Conservation (phyloP, 1,140 invertebrate species). For the Conopomorpha cramerella region DNA sequence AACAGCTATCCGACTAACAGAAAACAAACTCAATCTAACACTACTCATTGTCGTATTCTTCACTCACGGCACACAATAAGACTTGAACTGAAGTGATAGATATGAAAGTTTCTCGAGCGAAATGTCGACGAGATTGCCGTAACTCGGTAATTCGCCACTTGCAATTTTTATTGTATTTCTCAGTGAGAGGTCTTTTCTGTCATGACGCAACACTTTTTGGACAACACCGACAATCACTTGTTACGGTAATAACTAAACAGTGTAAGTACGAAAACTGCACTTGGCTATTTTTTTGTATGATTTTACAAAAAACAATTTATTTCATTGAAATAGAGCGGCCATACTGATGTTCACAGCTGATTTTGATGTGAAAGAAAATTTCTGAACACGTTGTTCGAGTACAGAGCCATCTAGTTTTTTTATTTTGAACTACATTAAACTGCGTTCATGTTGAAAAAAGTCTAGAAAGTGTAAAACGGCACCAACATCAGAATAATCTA, state of each 20-base stretch:
- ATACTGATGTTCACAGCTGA: slow-evolving; percentile 58
- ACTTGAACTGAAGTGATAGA: slow-evolving; percentile 19
- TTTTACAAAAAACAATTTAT: slow-evolving; percentile 42
- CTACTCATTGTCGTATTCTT: slow-evolving; percentile 52
- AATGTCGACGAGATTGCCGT: slow-evolving; percentile 31
- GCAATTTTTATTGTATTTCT: slow-evolving; percentile 53
- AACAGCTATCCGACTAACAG: slow-evolving; percentile 41
- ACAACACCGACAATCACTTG: slow-evolving; percentile 41
- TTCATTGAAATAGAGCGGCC: slow-evolving; percentile 38
- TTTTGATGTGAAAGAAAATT: slow-evolving; percentile 52
- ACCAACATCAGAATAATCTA: too few species aligned
- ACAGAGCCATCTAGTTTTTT: slow-evolving; percentile 27
- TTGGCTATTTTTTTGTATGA: slow-evolving; percentile 41
- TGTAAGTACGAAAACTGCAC: slow-evolving; percentile 35
- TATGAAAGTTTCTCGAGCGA: slow-evolving; percentile 24
- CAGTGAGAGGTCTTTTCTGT: slow-evolving; percentile 55
- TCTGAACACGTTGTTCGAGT: slow-evolving; percentile 48
- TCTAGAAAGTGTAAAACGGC: too few species aligned
- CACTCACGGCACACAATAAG: not conserved
- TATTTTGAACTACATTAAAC: too few species aligned
- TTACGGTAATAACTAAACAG: slow-evolving; percentile 23
- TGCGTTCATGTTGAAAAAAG: too few species aligned
- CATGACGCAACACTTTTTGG: slow-evolving; percentile 57
- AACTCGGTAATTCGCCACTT: slow-evolving; percentile 34
- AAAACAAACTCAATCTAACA: slow-evolving; percentile 44